Conservation (phyloP, 1,140 invertebrate species). For the Pentalonia nigronervosa region DNA sequence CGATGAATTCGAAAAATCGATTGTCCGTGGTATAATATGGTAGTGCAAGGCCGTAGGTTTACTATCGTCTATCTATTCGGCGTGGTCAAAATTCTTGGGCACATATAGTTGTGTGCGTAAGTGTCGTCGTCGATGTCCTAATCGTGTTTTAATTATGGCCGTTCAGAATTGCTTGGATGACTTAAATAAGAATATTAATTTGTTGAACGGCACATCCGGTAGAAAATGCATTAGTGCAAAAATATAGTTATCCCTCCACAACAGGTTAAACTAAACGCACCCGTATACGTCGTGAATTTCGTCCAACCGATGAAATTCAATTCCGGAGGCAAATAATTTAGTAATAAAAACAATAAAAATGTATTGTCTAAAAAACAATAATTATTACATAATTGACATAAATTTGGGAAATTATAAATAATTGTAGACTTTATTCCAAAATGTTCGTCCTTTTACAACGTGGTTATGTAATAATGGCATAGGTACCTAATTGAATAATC, state of each 20-base stretch:
- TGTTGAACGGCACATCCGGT: background rate
- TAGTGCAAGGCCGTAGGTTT: conserved; percentile 14
- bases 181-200: background rate
- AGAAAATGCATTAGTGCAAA: background rate
- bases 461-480: background rate
- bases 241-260: background rate
- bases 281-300: background rate
- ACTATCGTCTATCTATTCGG: background rate
- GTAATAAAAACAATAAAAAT: background rate
- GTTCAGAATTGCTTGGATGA: background rate
- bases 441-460: background rate
- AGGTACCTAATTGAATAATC: background rate
- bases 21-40: background rate
- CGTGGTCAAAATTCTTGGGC: background rate
- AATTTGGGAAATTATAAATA: background rate
- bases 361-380: background rate
- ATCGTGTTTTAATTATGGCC: conserved; percentile 35
- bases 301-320: conserved; percentile 10
- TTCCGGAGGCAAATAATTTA: background rate
- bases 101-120: background rate
- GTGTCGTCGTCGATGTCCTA: conserved; percentile 4
- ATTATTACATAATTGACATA: background rate
- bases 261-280: background rate
- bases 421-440: background rate
- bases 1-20: background rate